Evolutionary conservation across 2,888 invertebrate species (phyloP).

Genomic region (Patella caerulea): DNA sequence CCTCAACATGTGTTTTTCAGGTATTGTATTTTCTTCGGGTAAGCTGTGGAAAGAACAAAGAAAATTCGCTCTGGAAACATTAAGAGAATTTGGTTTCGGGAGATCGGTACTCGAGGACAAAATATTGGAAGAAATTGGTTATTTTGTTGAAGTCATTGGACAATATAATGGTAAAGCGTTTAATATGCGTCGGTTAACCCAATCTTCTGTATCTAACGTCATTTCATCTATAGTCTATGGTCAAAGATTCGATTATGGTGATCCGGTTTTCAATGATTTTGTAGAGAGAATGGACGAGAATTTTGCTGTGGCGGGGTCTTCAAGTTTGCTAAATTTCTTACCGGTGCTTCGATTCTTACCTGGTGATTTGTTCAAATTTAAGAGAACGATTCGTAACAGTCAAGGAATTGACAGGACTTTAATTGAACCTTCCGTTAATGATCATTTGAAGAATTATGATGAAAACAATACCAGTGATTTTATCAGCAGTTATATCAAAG

Average conservation of each 20-base stretch:
- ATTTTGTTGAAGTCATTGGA: conserved; percentile 12
- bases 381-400: conserved; percentile 25
- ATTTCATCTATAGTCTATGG: conserved; percentile 25
- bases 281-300: conserved; percentile 17
- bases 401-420: no score
- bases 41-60: conserved; percentile 24
- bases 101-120: conserved; percentile 20
- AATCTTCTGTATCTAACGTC: conserved; percentile 23
- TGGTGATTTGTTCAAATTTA: conserved; percentile 40
- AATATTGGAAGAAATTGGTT: conserved; percentile 21
- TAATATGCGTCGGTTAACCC: conserved; percentile 12
- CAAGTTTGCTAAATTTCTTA: conserved; percentile 24
- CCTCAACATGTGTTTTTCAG: background rate
- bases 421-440: conserved; percentile 23
- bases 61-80: conserved; percentile 16
- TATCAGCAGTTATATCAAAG: conserved; percentile 43
- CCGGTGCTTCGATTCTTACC: conserved; percentile 41
- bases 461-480: conserved; percentile 41
- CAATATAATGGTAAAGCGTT: background rate
- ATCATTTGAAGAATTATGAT: conserved; percentile 31
- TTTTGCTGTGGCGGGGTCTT: background rate
- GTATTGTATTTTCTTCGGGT: conserved; percentile 16
- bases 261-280: conserved; percentile 18
- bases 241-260: conserved; percentile 23
- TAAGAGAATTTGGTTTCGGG: conserved; percentile 25